Evolutionary conservation across 1,140 invertebrate species (phyloP), one percentile per base, ranked within the genome.

Genomic region (Physella acuta): DNA sequence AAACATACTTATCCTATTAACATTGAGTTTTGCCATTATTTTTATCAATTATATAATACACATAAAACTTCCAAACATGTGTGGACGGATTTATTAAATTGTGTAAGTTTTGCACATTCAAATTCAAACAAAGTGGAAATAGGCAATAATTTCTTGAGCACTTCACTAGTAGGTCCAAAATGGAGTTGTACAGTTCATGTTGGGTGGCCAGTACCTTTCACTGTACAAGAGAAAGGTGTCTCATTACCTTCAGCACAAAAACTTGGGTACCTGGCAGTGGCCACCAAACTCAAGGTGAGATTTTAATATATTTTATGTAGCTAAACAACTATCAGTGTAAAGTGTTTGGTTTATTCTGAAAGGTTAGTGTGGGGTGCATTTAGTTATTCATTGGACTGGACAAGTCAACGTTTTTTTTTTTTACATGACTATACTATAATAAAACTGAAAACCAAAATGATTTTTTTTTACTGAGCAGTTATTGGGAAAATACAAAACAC

Each of bases 141-240:
- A 20, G 39, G 20, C 8, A 20, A 8, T 44, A 44, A 20, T 44
- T 11, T 8, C 20, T 8, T 44, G 8, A 20, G 39, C 39, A 44
- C 8, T 20, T 11, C 39, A 8, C 8, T 8, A 11, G 20, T 8
- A 44, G 39, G 39, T 20, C 49, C 49, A 44, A 52, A 34, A 3
- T 66, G 64, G 64, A 36, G 5, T 28, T 66, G 64, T 39, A 56
- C 64, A 1, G 39, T 66, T 1, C 64, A 66, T 66, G 64, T 66
- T 2, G 64, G 64, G 14, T 66, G 64, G 64, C 64, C 64, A 1
- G 24, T 66, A 28, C 64, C 64, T 8, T 66, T 66, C 52, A 30
- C 52, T 53, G 64, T 66, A 34, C 33, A 37, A n/a, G 53, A 30
- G n/a, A 3, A 55, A 28, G 64, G 33, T n/a, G 30, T 66, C 11